Percentiles rank a stretch among this genome's conserved stretches.
phyloP scores from a whole-genome alignment of 1,140 invertebrate genomes.

The Plutomurus gul region DNA sequence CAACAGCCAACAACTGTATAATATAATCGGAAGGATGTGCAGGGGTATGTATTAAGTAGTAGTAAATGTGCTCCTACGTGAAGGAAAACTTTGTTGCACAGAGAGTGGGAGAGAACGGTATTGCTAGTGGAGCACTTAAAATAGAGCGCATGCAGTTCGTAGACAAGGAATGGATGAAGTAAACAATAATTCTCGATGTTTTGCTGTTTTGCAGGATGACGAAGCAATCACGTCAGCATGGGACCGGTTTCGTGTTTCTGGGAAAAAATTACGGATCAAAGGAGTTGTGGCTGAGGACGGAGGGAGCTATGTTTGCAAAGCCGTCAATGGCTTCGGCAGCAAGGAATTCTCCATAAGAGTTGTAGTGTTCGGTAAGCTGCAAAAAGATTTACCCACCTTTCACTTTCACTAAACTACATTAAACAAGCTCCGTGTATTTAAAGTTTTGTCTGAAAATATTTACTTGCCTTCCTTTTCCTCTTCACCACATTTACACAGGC shows the following conservation, averaged over 20 bases:
- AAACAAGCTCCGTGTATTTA: not conserved
- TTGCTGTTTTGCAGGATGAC: slow-evolving; percentile 55
- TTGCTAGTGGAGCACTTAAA: too few species aligned
- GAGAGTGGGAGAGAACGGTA: too few species aligned
- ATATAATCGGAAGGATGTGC: too few species aligned
- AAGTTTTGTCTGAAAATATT: not conserved
- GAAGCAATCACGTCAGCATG: slow-evolving; percentile 52
- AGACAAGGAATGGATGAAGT: not conserved
- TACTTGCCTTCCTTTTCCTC: not conserved
- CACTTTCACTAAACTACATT: not conserved
- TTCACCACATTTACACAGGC: not conserved
- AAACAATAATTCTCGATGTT: not conserved
- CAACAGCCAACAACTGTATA: too few species aligned
- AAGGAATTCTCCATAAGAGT: slow-evolving; percentile 42
- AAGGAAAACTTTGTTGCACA: too few species aligned
- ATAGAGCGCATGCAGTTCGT: too few species aligned
- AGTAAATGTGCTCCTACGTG: too few species aligned
- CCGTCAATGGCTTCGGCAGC: slow-evolving; percentile 52
- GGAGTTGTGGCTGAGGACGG: slow-evolving; percentile 45
- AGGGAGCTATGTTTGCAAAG: slow-evolving; percentile 51
- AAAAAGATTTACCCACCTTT: slow-evolving; percentile 13
- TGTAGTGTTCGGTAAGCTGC: slow-evolving; percentile 47
- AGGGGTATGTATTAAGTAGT: too few species aligned
- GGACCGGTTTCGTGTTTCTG: slow-evolving; percentile 48
- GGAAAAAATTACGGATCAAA: slow-evolving; percentile 56